Conservation (phyloP, 1,140 invertebrate species). For the Ips nitidus region DNA sequence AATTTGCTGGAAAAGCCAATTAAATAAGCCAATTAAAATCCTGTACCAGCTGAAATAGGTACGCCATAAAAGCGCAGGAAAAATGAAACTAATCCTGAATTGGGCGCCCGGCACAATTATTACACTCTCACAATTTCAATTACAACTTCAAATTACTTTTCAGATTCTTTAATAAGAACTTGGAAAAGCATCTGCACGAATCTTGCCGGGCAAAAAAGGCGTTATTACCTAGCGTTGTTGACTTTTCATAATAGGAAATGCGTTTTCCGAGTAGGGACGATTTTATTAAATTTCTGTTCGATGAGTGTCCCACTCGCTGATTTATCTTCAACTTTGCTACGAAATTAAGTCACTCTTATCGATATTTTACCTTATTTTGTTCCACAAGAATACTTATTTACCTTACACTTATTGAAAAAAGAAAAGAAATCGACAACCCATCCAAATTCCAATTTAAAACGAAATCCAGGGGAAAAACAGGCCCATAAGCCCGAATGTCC, state of each 20-base stretch:
- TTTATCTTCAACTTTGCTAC: neutral
- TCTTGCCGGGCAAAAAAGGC: slow-evolving; percentile 33
- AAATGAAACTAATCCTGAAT: slow-evolving; percentile 46
- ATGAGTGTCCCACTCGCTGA: slow-evolving; percentile 1
- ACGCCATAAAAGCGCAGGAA: slow-evolving; percentile 39
- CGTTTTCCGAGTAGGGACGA: slow-evolving; percentile 7
- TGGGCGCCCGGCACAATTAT: slow-evolving; percentile 31
- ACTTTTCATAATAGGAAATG: slow-evolving; percentile 37
- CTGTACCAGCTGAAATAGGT: slow-evolving; percentile 46
- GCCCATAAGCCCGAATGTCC: slow-evolving; percentile 31
- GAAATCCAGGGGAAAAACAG: slow-evolving; percentile 24
- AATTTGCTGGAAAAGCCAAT: slow-evolving; percentile 46
- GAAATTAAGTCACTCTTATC: neutral
- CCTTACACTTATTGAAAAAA: slow-evolving; percentile 10
- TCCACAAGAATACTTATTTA: slow-evolving; percentile 2
- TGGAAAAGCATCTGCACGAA: slow-evolving; percentile 44
- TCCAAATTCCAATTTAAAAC: slow-evolving; percentile 33
- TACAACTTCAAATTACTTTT: slow-evolving; percentile 48
- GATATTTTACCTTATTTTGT: neutral
- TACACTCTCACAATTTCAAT: slow-evolving; percentile 51
- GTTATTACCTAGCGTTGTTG: slow-evolving; percentile 35
- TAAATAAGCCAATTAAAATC: slow-evolving; percentile 52
- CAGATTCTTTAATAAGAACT: slow-evolving; percentile 48
- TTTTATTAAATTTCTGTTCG: slow-evolving; percentile 15
- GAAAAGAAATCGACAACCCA: slow-evolving; percentile 12